Percentiles rank a stretch among this genome's conserved stretches.
Evolutionary conservation across 2,888 invertebrate genomes (phyloP).

Genomic region (Cephus runcator): DNA sequence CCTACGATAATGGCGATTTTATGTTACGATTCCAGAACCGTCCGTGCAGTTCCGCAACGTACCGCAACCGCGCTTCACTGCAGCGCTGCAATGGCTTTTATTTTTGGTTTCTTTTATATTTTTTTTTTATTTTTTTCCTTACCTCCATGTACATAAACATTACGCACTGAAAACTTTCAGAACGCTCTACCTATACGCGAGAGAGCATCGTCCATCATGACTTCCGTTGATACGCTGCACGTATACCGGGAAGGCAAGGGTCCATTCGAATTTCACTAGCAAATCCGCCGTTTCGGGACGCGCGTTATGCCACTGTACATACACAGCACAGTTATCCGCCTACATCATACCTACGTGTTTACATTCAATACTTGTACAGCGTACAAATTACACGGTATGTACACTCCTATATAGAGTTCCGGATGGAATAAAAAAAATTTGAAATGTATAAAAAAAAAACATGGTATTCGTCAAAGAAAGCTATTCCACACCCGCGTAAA

Average conservation of each 20-base stretch:
- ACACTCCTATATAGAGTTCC: background rate
- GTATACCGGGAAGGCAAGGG: background rate
- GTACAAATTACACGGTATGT: background rate
- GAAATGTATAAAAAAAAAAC: too few species aligned
- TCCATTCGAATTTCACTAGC: background rate
- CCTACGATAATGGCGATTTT: constrained; percentile 51
- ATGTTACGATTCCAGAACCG: constrained; percentile 41
- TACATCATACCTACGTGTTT: background rate
- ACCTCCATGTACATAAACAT: constrained; percentile 17
- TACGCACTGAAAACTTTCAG: constrained; percentile 37
- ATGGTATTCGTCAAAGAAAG: too few species aligned
- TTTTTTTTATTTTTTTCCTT: constrained; percentile 20
- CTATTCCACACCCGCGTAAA: constrained; percentile 7
- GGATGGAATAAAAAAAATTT: background rate
- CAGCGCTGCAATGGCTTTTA: constrained; percentile 21
- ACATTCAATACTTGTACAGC: background rate
- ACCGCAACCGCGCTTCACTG: constrained; percentile 13
- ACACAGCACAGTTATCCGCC: constrained; percentile 6
- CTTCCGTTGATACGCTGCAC: constrained; percentile 38
- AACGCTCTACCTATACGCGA: constrained; percentile 26
- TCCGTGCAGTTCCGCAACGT: constrained; percentile 7
- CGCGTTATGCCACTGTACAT: background rate
- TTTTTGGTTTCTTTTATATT: constrained; percentile 5
- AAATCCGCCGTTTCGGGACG: background rate
- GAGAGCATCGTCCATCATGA: constrained; percentile 39